These are phyloP conservation scores for Boulengeromyrus knoepffleri DNA, from an alignment of 2,113 vertebrate genomes.

Conservation along the genomic window DNA sequence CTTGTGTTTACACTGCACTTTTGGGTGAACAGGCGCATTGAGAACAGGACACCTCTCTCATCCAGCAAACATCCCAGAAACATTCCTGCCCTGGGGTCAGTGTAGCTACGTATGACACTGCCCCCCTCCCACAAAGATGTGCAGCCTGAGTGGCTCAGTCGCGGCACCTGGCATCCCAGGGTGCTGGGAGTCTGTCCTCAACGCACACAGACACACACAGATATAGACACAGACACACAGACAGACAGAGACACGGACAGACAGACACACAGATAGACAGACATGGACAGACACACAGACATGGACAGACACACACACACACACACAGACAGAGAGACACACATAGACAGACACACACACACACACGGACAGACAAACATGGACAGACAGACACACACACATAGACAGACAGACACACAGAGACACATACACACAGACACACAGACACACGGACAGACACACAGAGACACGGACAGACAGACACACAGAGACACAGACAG, in stretches of 20 bases:
- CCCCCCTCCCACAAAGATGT: too few relatives aligned
- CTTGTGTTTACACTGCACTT: background rate
- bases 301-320: too few relatives aligned
- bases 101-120: background rate
- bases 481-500: background rate
- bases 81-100: background rate
- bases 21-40: background rate
- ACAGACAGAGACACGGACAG: too few relatives aligned
- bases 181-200: background rate
- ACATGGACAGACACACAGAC: too few relatives aligned
- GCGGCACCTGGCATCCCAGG: background rate
- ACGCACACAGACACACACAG: background rate
- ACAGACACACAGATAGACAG: too few relatives aligned
- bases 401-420: too few relatives aligned
- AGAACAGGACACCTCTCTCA: background rate
- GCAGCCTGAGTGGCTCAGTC: background rate
- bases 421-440: too few relatives aligned
- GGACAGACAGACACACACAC: too few relatives aligned
- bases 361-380: too few relatives aligned
- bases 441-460: too few relatives aligned
- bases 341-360: too few relatives aligned
- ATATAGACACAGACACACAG: background rate
- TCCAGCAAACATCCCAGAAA: background rate
- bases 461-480: background rate
- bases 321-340: too few relatives aligned